Evolutionary conservation across 2,113 vertebrate genomes (phyloP).

Genomic region (Fulica atra): DNA sequence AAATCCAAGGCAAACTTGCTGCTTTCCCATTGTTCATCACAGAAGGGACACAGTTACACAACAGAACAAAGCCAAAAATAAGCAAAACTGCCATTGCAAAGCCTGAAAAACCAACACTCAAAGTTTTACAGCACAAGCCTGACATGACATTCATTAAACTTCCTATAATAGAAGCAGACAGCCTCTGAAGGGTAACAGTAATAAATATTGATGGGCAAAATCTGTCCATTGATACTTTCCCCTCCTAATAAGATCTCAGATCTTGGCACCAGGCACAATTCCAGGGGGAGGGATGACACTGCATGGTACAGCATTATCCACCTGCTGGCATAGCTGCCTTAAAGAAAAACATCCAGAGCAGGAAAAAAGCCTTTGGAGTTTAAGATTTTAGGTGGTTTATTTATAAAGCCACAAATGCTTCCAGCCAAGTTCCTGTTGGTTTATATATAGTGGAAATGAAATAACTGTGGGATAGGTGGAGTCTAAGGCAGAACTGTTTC

Average conservation of each 20-base stretch:
- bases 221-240: constrained; percentile 53
- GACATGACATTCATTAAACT: constrained; percentile 38
- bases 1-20: not conserved
- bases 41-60: constrained; percentile 22
- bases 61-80: constrained; percentile 12
- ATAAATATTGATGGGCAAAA: constrained; percentile 65
- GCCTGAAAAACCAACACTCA: not conserved
- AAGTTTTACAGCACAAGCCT: not conserved
- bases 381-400: not conserved
- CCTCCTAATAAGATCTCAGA: constrained; percentile 19
- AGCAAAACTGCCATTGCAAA: constrained; percentile 33
- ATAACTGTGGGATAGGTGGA: not conserved
- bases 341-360: not conserved
- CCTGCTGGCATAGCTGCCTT: not conserved
- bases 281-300: not conserved
- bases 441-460: not conserved
- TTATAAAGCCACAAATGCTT: not conserved
- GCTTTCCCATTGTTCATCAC: constrained; percentile 24
- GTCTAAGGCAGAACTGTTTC: not conserved
- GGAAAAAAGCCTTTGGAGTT: not conserved
- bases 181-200: constrained; percentile 28
- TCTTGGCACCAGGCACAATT: constrained; percentile 18
- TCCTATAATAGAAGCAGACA: constrained; percentile 44
- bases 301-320: not conserved
- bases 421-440: not conserved